Base-by-base conservation (phyloP, 2,113 vertebrate genomes). In the Alligator sinensis region DNA sequence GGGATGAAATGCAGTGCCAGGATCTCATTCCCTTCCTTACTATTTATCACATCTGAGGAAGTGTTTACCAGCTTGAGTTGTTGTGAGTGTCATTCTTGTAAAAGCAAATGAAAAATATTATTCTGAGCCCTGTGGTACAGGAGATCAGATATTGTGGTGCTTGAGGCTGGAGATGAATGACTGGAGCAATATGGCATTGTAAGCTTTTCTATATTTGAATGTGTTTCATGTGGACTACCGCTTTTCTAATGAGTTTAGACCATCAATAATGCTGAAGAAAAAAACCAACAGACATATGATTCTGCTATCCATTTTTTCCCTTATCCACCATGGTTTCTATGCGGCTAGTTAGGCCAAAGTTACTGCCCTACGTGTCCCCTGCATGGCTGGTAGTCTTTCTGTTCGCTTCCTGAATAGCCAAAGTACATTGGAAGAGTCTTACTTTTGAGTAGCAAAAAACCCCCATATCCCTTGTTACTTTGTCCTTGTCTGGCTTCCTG, bases 21-120 rank as follows among this genome's bases (percentile, higher is more conserved):
- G 88, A 85, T 91, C 76, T 88, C 66, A 10, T 86, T 82, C 85
- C 91, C 82, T 89, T 82, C 94, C 80, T 85, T 22, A 87, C 92
- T 84, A 84, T 96, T 97, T 92, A 90, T 97, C 93, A 90, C 92
- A 91, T 91, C 92, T 4, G 1, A 84, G 76, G 90, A 90, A 62
- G 3, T 61, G 25, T 85, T 93, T 87, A n/a, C 92, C 89, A 68
- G 90, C 95, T 61, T 66, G 83, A 93, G 25, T 63, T 90, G 84
- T 58, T 92, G 93, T 54, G 18, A 93, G 87, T 38, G 91, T 81
- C 89, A 3, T 93, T 96, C 96, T 87, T 82, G 84, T 84, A 89
- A 96, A 91, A 84, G 6, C 89, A 74, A 88, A 91, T 92, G 94
- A 97, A 89, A 94, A 96, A 89, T 93, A 94, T 64, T 88, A 95